Conservation (phyloP, 2,797 vertebrate species). For the Macrochelys suwanniensis region DNA sequence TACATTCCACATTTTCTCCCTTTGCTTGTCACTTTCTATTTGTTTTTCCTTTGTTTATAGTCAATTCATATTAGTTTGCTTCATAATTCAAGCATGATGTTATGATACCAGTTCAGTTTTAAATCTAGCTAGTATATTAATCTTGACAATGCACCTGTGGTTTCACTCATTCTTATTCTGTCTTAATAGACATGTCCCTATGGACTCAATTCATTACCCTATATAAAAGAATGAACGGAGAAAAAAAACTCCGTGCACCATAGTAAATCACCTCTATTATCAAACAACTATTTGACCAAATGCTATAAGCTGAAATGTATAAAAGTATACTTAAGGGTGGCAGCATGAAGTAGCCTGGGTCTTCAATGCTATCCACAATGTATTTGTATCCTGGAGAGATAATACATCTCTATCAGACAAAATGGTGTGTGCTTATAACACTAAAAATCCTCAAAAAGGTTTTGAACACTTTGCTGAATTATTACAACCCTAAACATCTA, state of each 20-base stretch:
- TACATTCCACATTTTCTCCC: neutral
- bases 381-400: fast-evolving
- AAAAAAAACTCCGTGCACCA: neutral
- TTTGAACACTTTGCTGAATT: neutral
- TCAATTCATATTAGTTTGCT: slow-evolving; percentile 14
- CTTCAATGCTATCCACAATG: neutral
- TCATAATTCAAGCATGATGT: neutral
- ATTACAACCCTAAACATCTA: neutral
- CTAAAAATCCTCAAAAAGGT: fast-evolving
- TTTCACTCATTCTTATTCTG: slow-evolving; percentile 46
- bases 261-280: neutral
- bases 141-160: slow-evolving; percentile 68
- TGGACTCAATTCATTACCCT: neutral
- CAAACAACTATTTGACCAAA: neutral
- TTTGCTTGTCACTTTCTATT: neutral
- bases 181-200: slow-evolving; percentile 42
- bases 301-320: neutral
- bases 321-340: neutral
- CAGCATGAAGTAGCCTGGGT: fast-evolving
- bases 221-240: neutral
- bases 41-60: slow-evolving; percentile 38
- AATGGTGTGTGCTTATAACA: fast-evolving
- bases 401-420: fast-evolving
- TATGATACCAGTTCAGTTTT: slow-evolving; percentile 39
- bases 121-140: slow-evolving; percentile 24